Evolutionary conservation across 1,140 invertebrate genomes (phyloP).

Genomic region (Lepidotrigona ventralis): DNA sequence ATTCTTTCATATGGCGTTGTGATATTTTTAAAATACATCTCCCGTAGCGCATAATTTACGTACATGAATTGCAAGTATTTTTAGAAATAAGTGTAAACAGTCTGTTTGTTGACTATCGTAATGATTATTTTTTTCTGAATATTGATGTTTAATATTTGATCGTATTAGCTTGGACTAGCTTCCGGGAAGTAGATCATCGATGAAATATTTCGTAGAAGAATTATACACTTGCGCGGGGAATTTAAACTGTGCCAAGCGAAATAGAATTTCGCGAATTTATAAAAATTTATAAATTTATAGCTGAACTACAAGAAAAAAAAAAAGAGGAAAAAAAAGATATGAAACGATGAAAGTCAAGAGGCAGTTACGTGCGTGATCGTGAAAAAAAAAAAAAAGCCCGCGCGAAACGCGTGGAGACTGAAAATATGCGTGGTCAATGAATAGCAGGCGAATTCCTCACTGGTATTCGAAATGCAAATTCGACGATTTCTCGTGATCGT

Average conservation of each 20-base stretch:
- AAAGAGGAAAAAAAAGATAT: neutral
- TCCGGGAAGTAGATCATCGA: neutral
- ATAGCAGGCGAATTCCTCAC: constrained; percentile 28
- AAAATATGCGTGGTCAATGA: constrained; percentile 1
- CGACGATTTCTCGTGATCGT: constrained; percentile 5
- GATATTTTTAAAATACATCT: neutral
- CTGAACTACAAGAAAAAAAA: too few species aligned
- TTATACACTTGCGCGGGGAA: too few species aligned
- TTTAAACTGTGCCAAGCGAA: too few species aligned
- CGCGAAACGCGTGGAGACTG: neutral
- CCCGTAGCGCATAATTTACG: too few species aligned
- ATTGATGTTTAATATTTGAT: too few species aligned
- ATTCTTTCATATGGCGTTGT: neutral
- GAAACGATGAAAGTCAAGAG: neutral
- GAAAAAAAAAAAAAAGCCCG: neutral
- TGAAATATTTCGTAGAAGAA: neutral
- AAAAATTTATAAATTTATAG: neutral
- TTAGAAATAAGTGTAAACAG: neutral
- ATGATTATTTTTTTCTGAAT: too few species aligned
- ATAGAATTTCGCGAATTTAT: too few species aligned
- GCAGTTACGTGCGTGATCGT: neutral
- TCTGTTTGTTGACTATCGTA: neutral
- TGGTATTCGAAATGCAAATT: neutral
- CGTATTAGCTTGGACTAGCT: too few species aligned
- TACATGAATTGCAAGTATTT: neutral